phyloP scores from a whole-genome alignment of 2,113 vertebrate species.

The Nettapus auritus region DNA sequence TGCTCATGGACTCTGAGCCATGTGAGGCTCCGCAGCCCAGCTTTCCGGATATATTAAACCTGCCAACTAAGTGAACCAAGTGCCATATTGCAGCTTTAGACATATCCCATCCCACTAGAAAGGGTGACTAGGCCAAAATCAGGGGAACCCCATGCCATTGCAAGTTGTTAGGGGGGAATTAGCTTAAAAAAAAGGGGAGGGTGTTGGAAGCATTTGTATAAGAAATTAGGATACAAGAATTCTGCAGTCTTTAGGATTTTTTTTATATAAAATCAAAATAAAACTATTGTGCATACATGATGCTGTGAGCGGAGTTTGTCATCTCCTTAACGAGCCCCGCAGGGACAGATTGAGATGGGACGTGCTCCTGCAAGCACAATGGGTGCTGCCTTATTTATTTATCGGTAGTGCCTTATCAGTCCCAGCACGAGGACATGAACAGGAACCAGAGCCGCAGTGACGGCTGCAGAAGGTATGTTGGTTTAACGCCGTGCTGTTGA shows the following conservation, averaged over 20 bases:
- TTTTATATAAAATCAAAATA: slow-evolving; percentile 74
- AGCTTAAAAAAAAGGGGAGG: slow-evolving; percentile 39
- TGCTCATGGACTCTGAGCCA: slow-evolving; percentile 7
- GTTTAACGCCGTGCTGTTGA: slow-evolving; percentile 6
- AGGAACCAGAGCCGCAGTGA: background rate
- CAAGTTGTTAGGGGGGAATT: slow-evolving; percentile 29
- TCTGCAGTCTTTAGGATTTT: slow-evolving; percentile 55
- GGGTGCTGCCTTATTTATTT: background rate
- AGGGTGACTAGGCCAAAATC: slow-evolving; percentile 27
- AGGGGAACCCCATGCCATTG: background rate
- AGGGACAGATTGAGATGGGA: background rate
- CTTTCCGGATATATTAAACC: slow-evolving; percentile 49
- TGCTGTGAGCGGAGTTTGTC: background rate
- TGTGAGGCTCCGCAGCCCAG: background rate
- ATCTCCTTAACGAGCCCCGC: background rate
- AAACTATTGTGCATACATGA: slow-evolving; percentile 67
- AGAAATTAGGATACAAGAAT: slow-evolving; percentile 19
- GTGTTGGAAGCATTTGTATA: slow-evolving; percentile 29
- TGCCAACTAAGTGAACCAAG: slow-evolving; percentile 51
- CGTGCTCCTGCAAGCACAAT: background rate
- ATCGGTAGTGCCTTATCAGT: background rate
- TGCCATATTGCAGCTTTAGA: slow-evolving; percentile 70
- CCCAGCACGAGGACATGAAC: background rate
- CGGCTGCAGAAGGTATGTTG: background rate
- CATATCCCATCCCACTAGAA: slow-evolving; percentile 1